A percentile compares a stretch with the other conserved stretches of the same genome.
Evolutionary conservation across 2,113 vertebrate genomes (phyloP).

Genomic region (Lethenteron reissneri): DNA sequence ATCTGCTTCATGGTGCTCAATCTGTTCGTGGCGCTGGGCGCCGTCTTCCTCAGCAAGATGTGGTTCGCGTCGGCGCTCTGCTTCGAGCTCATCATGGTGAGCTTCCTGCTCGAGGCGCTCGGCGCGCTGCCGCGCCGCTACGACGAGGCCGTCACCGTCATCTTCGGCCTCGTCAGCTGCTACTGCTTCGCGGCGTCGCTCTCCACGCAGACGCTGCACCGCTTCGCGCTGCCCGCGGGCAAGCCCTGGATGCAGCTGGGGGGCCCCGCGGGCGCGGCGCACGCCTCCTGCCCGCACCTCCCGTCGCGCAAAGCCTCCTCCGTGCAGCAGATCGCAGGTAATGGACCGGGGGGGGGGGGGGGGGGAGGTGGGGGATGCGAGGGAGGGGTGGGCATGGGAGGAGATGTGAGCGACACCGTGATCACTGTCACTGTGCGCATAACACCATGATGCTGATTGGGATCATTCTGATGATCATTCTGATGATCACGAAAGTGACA

Average conservation of each 20-base stretch:
- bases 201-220: constrained; percentile 32
- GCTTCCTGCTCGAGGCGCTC: constrained; percentile 48
- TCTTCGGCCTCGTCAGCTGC: constrained; percentile 54
- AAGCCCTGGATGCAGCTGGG: constrained; percentile 29
- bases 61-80: constrained; percentile 43
- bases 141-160: constrained; percentile 36
- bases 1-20: constrained; percentile 49
- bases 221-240: constrained; percentile 35
- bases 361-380: no score
- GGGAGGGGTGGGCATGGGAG: no score
- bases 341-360: constrained; percentile 6
- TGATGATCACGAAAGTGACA: no score
- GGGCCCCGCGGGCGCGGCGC: constrained; percentile 21
- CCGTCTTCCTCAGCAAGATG: constrained; percentile 30
- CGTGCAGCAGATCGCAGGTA: constrained; percentile 52
- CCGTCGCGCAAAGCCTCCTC: constrained; percentile 41
- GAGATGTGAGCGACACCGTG: no score
- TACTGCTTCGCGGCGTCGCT: constrained; percentile 50
- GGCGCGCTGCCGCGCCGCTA: constrained; percentile 31
- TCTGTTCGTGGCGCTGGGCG: constrained; percentile 30
- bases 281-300: constrained; percentile 33
- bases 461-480: no score
- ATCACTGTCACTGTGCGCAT: no score
- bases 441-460: no score
- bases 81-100: constrained; percentile 41